Conservation (phyloP, 2,797 vertebrate genomes). For the Helarctos malayanus region DNA sequence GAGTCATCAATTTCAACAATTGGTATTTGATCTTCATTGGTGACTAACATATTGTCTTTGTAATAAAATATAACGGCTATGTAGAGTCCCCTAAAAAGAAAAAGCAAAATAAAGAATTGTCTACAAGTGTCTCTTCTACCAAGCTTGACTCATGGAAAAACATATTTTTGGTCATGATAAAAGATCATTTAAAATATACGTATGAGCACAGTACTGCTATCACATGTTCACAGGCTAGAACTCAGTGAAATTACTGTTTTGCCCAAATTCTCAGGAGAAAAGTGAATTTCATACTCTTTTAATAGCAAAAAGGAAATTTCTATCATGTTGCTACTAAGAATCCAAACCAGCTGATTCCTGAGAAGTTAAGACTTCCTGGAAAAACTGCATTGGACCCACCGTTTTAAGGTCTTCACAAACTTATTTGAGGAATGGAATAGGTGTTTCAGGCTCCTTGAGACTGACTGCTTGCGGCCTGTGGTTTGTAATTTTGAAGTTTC, state of each 20-base stretch:
- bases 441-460: slow-evolving; percentile 97
- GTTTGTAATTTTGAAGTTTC: slow-evolving; percentile 96
- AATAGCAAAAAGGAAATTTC: slow-evolving; percentile 58
- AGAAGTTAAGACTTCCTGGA: slow-evolving; percentile 62
- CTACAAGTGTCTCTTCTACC: not conserved
- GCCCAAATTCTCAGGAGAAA: slow-evolving; percentile 57
- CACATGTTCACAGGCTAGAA: slow-evolving; percentile 43
- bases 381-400: slow-evolving; percentile 89
- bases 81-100: slow-evolving; percentile 95
- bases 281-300: slow-evolving; percentile 49
- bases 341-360: slow-evolving; percentile 33
- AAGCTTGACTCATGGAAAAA: slow-evolving; percentile 22
- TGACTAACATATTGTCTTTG: slow-evolving; percentile 97
- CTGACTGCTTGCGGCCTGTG: slow-evolving; percentile 96
- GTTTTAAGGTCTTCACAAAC: slow-evolving; percentile 98
- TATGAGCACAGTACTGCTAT: slow-evolving; percentile 49
- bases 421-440: slow-evolving; percentile 99
- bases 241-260: slow-evolving; percentile 55
- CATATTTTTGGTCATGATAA: not conserved
- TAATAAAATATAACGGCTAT: slow-evolving; percentile 97
- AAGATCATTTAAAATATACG: slow-evolving; percentile 60
- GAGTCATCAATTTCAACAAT: slow-evolving; percentile 99
- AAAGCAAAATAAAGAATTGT: slow-evolving; percentile 78
- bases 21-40: slow-evolving; percentile 98
- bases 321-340: slow-evolving; percentile 34